Base-by-base conservation (phyloP, 2,113 vertebrate genomes). In the Chinchilla lanigera region DNA sequence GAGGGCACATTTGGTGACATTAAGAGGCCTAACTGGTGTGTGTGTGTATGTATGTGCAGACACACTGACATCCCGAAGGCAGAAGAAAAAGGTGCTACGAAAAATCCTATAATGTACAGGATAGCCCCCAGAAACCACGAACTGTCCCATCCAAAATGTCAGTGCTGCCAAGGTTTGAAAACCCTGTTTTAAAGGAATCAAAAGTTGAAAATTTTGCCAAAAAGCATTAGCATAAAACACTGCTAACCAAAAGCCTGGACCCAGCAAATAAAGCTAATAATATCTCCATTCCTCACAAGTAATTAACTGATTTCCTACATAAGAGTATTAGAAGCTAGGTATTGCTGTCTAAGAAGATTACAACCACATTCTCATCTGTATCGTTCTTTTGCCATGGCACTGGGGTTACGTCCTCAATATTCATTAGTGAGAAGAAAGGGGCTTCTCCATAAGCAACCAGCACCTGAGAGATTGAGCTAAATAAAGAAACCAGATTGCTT, bases 161-260 rank as follows among this genome's bases (percentile, higher is more conserved):
- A 90, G 44, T 7, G 8, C 11, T 73, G 47, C 5, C 38, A 90
- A 78, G 7, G 1, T 17, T 65, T 35, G 50, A 38, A 63, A 86
- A n/a, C 2, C 2, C 7, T 33, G 0, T 69, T 63, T 86, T 44
- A 87, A 90, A 85, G 44, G 60, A 77, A 96, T 88, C 26, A n/a
- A 85, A 86, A 82, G 20, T n/a, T 78, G 33, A 28, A 69, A 24
- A 71, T 28, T 30, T 26, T 35, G 24, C 17, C 33, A 60, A 61
- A 93, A 86, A 63, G 63, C 20, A 77, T 44, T 89, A 77, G 82
- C 19, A 47, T 44, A 84, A 95, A 94, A 85, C 44, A 20, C 44
- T 61, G 52, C 44, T 90, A 82, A 87, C 33, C 14, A 88, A 44
- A 85, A 93, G 30, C 11, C 77, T 69, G 47, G 84, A 92, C 47